Conservation (phyloP, 2,797 vertebrate species). For the Epinephelus coioides region DNA sequence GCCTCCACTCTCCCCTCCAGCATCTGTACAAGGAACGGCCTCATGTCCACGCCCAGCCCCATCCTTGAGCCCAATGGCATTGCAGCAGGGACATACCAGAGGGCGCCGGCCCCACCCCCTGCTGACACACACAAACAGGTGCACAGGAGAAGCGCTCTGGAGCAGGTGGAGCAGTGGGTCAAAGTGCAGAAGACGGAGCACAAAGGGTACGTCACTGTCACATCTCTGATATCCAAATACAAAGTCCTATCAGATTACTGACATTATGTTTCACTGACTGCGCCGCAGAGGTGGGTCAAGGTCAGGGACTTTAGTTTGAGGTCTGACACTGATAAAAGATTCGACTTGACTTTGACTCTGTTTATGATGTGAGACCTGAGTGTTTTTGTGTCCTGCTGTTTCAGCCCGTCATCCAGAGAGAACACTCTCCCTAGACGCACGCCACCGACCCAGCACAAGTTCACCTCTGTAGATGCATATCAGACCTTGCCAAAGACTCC, state of each 20-base stretch:
- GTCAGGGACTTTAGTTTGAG: no score
- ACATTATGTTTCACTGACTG: no score
- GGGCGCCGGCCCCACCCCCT: slow-evolving; percentile 80
- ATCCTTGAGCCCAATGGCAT: slow-evolving; percentile 93
- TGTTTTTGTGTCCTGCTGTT: background rate
- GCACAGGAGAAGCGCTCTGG: slow-evolving; percentile 89
- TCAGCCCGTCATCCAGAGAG: slow-evolving; percentile 83
- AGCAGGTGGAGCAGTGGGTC: slow-evolving; percentile 94
- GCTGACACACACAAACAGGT: slow-evolving; percentile 83
- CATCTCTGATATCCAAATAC: no score
- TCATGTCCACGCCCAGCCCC: slow-evolving; percentile 82
- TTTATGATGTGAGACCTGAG: no score
- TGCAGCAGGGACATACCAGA: slow-evolving; percentile 84
- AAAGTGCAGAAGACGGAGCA: slow-evolving; percentile 92
- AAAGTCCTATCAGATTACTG: no score
- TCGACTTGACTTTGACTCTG: no score
- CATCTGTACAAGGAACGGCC: slow-evolving; percentile 88
- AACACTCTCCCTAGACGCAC: slow-evolving; percentile 89
- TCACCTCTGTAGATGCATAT: slow-evolving; percentile 85
- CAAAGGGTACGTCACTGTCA: slow-evolving; percentile 73
- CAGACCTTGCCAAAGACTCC: slow-evolving; percentile 93
- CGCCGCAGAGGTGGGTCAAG: no score
- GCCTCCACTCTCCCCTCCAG: slow-evolving; percentile 77
- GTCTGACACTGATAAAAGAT: no score
- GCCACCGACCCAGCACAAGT: slow-evolving; percentile 86